Conservation (phyloP, 2,797 vertebrate genomes). For the Thamnophis elegans region DNA sequence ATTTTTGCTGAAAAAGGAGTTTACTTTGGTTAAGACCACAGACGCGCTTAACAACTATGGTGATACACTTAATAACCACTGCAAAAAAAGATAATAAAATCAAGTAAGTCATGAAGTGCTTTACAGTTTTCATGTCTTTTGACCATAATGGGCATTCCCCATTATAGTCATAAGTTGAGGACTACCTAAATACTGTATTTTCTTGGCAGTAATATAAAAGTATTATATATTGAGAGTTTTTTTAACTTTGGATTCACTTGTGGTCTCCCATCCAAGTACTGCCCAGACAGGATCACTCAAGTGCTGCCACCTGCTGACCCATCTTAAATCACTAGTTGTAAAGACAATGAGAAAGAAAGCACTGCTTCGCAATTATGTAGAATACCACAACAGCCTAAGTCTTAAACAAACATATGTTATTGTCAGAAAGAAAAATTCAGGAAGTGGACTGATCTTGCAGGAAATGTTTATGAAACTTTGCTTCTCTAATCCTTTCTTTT, state of each 20-base stretch:
- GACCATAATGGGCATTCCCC: too few relatives aligned
- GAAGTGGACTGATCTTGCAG: not conserved
- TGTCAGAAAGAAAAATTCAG: conserved; percentile 1
- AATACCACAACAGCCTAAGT: not conserved
- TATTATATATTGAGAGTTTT: not conserved
- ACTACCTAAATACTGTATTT: too few relatives aligned
- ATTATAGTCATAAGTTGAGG: too few relatives aligned
- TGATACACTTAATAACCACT: too few relatives aligned
- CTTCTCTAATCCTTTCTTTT: conserved; percentile 9
- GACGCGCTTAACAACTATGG: too few relatives aligned
- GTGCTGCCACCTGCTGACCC: not conserved
- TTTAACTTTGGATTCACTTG: not conserved
- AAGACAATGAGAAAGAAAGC: not conserved
- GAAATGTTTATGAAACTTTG: not conserved
- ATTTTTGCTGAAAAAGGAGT: too few relatives aligned
- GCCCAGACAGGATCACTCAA: not conserved
- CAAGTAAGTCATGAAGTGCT: too few relatives aligned
- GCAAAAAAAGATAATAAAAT: too few relatives aligned
- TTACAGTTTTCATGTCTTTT: too few relatives aligned
- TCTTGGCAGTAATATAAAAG: too few relatives aligned
- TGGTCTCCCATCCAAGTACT: not conserved
- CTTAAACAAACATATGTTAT: not conserved
- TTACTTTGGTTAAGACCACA: too few relatives aligned
- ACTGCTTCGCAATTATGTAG: not conserved
- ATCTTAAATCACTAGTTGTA: not conserved